phyloP scores from a whole-genome alignment of 2,888 invertebrate species.

The Nomada ruficornis region DNA sequence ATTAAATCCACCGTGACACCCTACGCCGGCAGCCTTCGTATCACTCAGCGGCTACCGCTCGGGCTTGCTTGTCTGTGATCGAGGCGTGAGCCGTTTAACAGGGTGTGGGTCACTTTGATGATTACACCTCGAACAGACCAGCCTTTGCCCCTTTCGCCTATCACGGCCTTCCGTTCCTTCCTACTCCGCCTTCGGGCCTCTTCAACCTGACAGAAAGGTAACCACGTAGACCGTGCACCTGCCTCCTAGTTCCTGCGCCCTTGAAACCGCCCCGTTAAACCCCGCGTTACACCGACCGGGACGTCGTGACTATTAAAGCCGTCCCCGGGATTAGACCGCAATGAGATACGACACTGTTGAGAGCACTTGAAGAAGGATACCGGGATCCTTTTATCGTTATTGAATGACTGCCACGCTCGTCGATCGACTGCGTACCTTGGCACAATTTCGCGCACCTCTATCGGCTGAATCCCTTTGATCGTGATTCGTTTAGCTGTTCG shows the following conservation, averaged over 20 bases:
- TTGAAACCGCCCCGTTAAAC: conserved; percentile 20
- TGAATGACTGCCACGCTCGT: conserved; percentile 32
- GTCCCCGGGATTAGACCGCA: conserved; percentile 68
- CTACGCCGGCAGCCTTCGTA: conserved; percentile 74
- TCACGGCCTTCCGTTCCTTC: conserved; percentile 15
- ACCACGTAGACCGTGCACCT: conserved; percentile 1
- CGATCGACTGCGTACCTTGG: conserved; percentile 36
- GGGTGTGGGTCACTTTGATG: conserved; percentile 82
- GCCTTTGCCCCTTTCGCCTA: conserved; percentile 11
- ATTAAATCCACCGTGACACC: conserved; percentile 83
- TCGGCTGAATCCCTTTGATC: conserved; percentile 50
- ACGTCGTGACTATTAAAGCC: conserved; percentile 68
- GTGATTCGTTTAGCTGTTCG: conserved; percentile 55
- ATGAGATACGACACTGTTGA: conserved; percentile 52
- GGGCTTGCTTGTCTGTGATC: conserved; percentile 74
- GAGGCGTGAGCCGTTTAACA: conserved; percentile 80
- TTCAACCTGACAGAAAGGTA: conserved; percentile 15
- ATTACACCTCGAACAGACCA: conserved; percentile 72
- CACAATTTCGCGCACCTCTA: conserved; percentile 52
- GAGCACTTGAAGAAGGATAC: conserved; percentile 28
- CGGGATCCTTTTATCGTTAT: conserved; percentile 51
- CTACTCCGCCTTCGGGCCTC: conserved; percentile 19
- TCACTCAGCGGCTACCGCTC: conserved; percentile 75
- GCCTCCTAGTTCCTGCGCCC: conserved; percentile 11
- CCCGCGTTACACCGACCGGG: conserved; percentile 22